Evolutionary conservation across 2,797 vertebrate genomes (phyloP).

Genomic region (Psittacula derbiana): DNA sequence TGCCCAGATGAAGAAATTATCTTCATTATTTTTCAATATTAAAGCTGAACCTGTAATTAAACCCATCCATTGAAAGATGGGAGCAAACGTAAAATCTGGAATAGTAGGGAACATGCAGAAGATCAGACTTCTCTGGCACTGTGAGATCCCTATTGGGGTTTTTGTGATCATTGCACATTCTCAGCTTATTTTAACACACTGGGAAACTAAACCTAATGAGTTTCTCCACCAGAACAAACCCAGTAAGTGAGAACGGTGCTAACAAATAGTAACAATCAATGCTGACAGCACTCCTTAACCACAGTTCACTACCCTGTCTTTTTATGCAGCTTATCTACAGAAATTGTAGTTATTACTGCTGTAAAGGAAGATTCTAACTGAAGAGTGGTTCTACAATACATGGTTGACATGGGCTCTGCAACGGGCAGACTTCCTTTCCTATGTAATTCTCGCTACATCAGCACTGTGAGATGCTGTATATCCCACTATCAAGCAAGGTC

Average conservation of each 20-base stretch:
- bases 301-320: not conserved
- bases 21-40: not conserved
- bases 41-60: not conserved
- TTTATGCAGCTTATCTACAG: not conserved
- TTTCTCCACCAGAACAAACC: not conserved
- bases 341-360: not conserved
- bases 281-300: not conserved
- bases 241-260: not conserved
- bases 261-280: not conserved
- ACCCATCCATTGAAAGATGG: not conserved
- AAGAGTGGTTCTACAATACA: not conserved
- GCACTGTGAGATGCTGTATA: not conserved
- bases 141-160: not conserved
- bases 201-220: not conserved
- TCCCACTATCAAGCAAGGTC: not conserved
- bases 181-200: not conserved
- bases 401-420: not conserved
- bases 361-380: not conserved
- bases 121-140: not conserved
- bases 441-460: not conserved
- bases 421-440: not conserved
- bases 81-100: not conserved
- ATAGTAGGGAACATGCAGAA: accelerated
- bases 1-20: not conserved
- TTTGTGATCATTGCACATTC: not conserved